Evolutionary conservation across 2,888 invertebrate genomes (phyloP), one percentile per base, ranked within the genome.

Genomic region (Cryptophagus acutangulus): DNA sequence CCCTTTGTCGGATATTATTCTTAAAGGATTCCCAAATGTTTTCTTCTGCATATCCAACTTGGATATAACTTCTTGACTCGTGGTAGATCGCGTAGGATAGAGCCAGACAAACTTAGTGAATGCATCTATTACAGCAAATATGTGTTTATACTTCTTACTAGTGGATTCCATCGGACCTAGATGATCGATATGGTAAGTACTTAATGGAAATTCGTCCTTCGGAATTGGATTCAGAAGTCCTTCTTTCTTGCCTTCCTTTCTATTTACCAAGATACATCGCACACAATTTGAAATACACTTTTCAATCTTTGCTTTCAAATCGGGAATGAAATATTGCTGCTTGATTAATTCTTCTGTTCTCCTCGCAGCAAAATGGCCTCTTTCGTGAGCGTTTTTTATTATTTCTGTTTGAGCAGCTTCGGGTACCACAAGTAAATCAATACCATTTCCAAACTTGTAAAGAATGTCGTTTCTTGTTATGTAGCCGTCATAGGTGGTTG

Each of bases 11-110:
- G 62, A 57, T 2, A 67, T 57, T 3, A 66, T 57, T 20, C 55
- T 51, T 6, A 14, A 37, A 4, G 67, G 66, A 43, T 63, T 63
- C 5, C 66, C 68, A 55, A 68, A 70, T 4, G 35, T 49, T 12
- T 48, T 45, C 31, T 61, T 59, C 24, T 59, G 58, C 10, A 25
- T 43, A 34, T 40, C 36, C 10, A 61, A 28, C 14, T 44, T 41
- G 8, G 40, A 30, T 8, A 62, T 43, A 1, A 54, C 53, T 38
- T 60, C 58, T 17, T 52, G 48, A 1, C 57, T 18, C 2, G 41
- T 48, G 1, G 56, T 59, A 0, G 59, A 47, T 41, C 58, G 62
- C 1, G 56, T 58, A 1, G 58, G 46, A 41, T 61, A 61, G 2
- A 63, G 16, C 62, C 60, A 62, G 1, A 45, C 45, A 39, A 59